These are phyloP conservation scores for Xenops minutus DNA, from an alignment of 2,797 vertebrate species.

Conservation along the genomic window DNA sequence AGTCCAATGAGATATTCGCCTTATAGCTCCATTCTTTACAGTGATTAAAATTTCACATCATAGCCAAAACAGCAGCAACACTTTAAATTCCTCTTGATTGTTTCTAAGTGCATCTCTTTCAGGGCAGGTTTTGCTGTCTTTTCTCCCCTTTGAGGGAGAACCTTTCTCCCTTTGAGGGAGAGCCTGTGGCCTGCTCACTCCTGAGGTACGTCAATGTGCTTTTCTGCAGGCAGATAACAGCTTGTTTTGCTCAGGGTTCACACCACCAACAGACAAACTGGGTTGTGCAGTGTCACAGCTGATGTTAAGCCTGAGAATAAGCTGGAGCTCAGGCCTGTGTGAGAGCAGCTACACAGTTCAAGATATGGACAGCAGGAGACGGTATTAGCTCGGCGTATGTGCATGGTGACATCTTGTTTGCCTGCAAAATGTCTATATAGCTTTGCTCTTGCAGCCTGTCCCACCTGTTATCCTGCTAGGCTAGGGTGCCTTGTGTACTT, in stretches of 20 bases:
- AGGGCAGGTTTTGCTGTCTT: not conserved
- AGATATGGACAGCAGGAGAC: not conserved
- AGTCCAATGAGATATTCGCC: not conserved
- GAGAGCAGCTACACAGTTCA: not conserved
- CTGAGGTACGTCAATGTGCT: rapidly evolving
- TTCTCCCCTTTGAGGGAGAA: not conserved
- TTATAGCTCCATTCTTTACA: not conserved
- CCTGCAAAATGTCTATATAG: rapidly evolving
- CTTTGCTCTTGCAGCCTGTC: not conserved
- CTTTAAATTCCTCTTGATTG: not conserved
- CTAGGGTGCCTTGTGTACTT: not conserved
- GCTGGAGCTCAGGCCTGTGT: not conserved
- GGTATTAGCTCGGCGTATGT: rapidly evolving
- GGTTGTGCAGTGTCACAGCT: not conserved
- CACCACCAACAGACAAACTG: not conserved
- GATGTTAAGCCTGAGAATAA: not conserved
- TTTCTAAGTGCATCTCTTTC: not conserved
- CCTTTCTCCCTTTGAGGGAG: not conserved
- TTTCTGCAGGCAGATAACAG: not conserved
- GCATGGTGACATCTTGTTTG: not conserved
- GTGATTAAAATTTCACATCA: not conserved
- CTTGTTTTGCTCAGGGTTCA: not conserved
- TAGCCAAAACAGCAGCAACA: not conserved
- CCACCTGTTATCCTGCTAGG: not conserved
- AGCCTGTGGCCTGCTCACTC: not conserved